Evolutionary conservation across 2,888 invertebrate species (phyloP), one percentile per base, ranked within the genome.

Genomic region (Drosophila tanythrix): DNA sequence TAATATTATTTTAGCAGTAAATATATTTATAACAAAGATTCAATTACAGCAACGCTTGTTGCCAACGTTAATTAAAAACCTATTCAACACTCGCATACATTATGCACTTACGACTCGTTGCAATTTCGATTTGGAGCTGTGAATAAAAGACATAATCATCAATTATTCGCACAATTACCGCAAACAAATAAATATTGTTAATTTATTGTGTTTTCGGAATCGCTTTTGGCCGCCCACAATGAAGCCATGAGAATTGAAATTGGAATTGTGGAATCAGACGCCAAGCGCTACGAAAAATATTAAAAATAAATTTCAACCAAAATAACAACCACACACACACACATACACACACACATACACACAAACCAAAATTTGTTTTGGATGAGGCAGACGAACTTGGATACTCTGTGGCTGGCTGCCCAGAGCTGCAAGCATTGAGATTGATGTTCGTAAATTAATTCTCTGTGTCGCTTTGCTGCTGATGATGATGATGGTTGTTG

Each of bases 101-200:
- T 61, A 53, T 76, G 65, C 87, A 74, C 69, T 68, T 59, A 36
- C 35, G 4, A 27, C n/a, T 7, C n/a, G 52, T 40, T 76, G 76
- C 76, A 69, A 51, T 57, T 76, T 63, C 50, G 21, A 53, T 46
- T 46, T 46, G 25, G 38, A 60, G 46, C 57, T 67, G 73, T 70
- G 88, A 60, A 66, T 62, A 70, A 71, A 76, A 71, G 71, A 76
- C 72, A 84, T 88, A 88, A 85, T 89, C 90, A 85, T 85, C 88
- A 85, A 85, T 85, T 85, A 85, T 85, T 89, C 86, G 88, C 89
- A 82, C 85, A 88, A 90, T 85, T 85, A 90, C 88, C 88, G 72
- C 85, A 90, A 90, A 76, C 85, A 85, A 85, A 85, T 85, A 85
- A 85, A 85, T 85, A 90, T 88, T 85, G 86, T 85, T 90, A 85